These are phyloP conservation scores for Steinernema hermaphroditum DNA, from an alignment of 2,888 invertebrate species.

Conservation along the genomic window DNA sequence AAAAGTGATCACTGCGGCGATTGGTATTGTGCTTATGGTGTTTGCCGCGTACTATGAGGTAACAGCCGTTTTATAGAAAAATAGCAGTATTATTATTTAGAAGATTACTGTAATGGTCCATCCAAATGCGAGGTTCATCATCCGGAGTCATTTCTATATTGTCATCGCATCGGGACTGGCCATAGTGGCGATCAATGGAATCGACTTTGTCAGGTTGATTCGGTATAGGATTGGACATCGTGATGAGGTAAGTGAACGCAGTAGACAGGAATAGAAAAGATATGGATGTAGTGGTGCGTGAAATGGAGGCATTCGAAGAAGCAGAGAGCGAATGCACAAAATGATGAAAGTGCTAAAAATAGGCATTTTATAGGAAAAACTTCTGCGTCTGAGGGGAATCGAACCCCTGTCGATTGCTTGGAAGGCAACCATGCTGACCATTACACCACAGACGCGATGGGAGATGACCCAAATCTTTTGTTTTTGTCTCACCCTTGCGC, in stretches of 20 bases:
- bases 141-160: not conserved
- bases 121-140: not conserved
- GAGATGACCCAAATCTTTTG: too few species aligned
- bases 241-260: not conserved
- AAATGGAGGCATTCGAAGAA: too few species aligned
- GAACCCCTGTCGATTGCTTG: too few species aligned
- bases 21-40: not conserved
- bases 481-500: too few species aligned
- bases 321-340: too few species aligned
- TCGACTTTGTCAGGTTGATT: not conserved
- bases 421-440: too few species aligned
- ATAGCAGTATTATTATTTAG: not conserved
- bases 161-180: not conserved
- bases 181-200: not conserved
- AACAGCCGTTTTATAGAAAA: not conserved
- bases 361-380: too few species aligned
- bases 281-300: too few species aligned
- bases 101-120: not conserved
- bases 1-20: not conserved
- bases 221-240: not conserved
- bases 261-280: too few species aligned
- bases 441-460: too few species aligned
- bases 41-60: slow-evolving; percentile 5
- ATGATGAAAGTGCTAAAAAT: too few species aligned
- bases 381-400: too few species aligned